Evolutionary conservation across 1,140 invertebrate species (phyloP).

Genomic region (Cotesia chilonis): DNA sequence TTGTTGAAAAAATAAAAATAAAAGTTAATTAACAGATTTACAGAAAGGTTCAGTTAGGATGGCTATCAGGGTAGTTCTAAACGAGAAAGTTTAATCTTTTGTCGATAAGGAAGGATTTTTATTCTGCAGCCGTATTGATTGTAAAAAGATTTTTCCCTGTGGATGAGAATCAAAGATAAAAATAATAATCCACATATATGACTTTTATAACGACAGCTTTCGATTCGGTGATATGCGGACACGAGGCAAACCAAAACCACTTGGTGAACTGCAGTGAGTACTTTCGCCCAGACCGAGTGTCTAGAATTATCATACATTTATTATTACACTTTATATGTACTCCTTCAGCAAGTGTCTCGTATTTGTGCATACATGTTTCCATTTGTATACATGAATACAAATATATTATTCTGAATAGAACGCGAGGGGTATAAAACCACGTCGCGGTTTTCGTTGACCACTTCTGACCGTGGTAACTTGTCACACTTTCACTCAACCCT

Average conservation of each 20-base stretch:
- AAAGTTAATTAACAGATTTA: too few species aligned
- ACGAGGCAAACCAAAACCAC: conserved; percentile 31
- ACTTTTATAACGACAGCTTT: conserved; percentile 1
- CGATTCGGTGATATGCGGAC: conserved; percentile 33
- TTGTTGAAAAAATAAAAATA: too few species aligned
- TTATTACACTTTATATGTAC: background rate
- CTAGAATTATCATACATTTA: conserved; percentile 13
- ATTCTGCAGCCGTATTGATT: too few species aligned
- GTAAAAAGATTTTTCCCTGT: too few species aligned
- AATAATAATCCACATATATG: background rate
- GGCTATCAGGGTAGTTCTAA: too few species aligned
- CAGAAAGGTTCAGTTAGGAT: too few species aligned
- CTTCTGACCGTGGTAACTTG: conserved; percentile 33
- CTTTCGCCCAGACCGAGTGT: conserved; percentile 30
- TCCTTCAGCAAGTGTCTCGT: too few species aligned
- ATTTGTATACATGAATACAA: too few species aligned
- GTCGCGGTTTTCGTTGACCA: conserved; percentile 12
- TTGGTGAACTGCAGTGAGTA: conserved; percentile 12
- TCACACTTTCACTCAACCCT: conserved; percentile 52
- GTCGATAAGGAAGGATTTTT: too few species aligned
- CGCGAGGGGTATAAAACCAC: conserved; percentile 6
- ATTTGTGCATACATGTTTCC: too few species aligned
- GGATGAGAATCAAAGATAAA: background rate
- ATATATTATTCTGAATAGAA: background rate
- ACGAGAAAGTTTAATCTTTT: too few species aligned